Evolutionary conservation across 2,113 vertebrate genomes (phyloP), one percentile per base, ranked within the genome.

Genomic region (Forbesichthys agassizii): DNA sequence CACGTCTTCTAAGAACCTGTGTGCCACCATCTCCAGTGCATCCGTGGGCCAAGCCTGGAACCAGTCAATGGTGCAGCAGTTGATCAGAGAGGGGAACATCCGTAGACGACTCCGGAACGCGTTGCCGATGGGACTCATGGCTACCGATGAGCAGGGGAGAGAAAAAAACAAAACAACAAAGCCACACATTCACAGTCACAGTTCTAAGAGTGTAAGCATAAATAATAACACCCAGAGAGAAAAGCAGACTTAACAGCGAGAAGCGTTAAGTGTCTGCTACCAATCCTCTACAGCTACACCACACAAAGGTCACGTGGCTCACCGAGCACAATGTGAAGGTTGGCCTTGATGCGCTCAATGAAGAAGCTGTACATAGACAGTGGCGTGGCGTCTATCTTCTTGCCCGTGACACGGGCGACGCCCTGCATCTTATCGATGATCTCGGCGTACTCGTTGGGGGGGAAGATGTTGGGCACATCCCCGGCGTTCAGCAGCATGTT

Each of bases 41-140:
- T 98, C 96, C 0, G 88, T 91, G 52, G 96, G 96, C 96, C 96
- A 98, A 13, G 91, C 88, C 62, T 96, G 95, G 90, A 98, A 98
- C 96, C 96, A 98, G 67, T 98, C 95, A 65, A 98, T 97, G 16
- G 96, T 98, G 77, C 96, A 98, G 86, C 96, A 98, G 82, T 98
- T 98, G 88, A 96, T 96, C 42, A 98, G 88, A 0, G 96, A 98
- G 4, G 96, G 96, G 77, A 98, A 98, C 95, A 97, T 96, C 33
- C 95, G 84, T 4, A 98, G 87, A 16, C 94, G 94, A 84, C 96
- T 98, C 74, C 96, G 91, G 85, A 98, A 98, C n/a, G 94, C 87
- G 5, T 98, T 94, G 18, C 96, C 95, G n/a, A 98, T 93, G 9
- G 96, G 96, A 81, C 95, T 98, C 95, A 98, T 95, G 48, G 95